Base-by-base conservation (phyloP, 1,140 invertebrate species). In the Meloidogyne hapla region DNA sequence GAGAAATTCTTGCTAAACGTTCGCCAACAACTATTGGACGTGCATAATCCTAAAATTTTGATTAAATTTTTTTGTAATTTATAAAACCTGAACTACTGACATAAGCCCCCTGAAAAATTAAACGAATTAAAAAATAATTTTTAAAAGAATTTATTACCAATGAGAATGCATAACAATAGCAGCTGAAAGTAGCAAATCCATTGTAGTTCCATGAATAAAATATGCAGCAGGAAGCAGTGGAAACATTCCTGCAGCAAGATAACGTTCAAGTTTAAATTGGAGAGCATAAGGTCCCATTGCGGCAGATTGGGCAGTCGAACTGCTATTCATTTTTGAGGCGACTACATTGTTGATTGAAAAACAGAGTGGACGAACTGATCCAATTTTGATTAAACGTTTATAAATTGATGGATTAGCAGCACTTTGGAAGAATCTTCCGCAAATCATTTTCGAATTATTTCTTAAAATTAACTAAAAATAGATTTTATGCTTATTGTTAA, bases 21-120 rank as follows among this genome's bases (percentile, higher is more conserved):
- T 87, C 79, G n/a, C 86, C 86, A 65, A 87, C 79, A 9, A 87
- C 83, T 28, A 85, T 80, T 38, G 85, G 83, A 72, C 86, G 81
- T 21, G 85, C 85, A 75, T 86, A 86, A 63, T 86, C 85, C 67
- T 82, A n/a, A 26, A 42, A 15, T 48, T 25, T 10, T 21, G 15
- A 12, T 74, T 48, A 12, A 21, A 21, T 63, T 62, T 67, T 8
- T 25, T 23, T 67, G 64, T 1, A 26, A 15, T 63, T 38, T n/a
- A 56, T n/a, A 56, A 9, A 38, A 73, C 71, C 71, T 73, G 56
- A 40, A 84, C 68, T 10, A 85, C 84, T 69, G 80, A 79, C 45
- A 81, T 77, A 21, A 82, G 33, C 21, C 84, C 84, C 84, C 84
- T 85, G 33, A 65, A 85, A 80, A 76, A 15, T n/a, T 80, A 67